Evolutionary conservation across 2,888 invertebrate species (phyloP).

Genomic region (Urechis unicinctus): DNA sequence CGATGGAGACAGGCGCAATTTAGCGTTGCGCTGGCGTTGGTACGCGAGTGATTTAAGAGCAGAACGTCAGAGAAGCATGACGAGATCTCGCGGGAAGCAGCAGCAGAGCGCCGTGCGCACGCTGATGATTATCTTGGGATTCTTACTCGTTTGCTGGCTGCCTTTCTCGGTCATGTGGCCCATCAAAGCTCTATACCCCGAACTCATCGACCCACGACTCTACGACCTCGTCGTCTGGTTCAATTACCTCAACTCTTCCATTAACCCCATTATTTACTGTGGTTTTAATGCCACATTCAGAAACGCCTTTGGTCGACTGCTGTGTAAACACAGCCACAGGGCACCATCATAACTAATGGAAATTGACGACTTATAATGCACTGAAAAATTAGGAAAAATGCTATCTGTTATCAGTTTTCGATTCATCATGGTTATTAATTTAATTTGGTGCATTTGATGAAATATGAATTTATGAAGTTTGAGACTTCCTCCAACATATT

Average conservation of each 20-base stretch:
- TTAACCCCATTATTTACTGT: constrained; percentile 34
- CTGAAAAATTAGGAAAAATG: no score
- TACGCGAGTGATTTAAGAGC: constrained; percentile 12
- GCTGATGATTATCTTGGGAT: constrained; percentile 26
- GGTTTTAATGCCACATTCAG: constrained; percentile 25
- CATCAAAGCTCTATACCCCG: constrained; percentile 22
- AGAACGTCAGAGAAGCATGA: constrained; percentile 12
- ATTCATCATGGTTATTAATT: no score
- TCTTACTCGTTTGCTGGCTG: constrained; percentile 32
- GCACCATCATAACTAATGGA: no score
- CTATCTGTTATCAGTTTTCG: no score
- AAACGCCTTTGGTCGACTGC: constrained; percentile 1
- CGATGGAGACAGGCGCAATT: neutral
- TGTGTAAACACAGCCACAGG: no score
- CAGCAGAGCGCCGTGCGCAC: constrained; percentile 31
- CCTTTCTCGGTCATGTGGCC: constrained; percentile 33
- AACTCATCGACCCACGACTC: constrained; percentile 20
- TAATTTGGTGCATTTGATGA: no score
- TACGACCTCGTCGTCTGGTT: constrained; percentile 28
- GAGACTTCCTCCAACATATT: no score
- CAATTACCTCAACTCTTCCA: constrained; percentile 29
- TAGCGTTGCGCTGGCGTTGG: neutral
- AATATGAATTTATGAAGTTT: no score
- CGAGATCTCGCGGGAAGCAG: constrained; percentile 14
- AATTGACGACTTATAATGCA: no score